Evolutionary conservation across 2,113 vertebrate species (phyloP), one percentile per base, ranked within the genome.

Genomic region (Gymnogyps californianus): DNA sequence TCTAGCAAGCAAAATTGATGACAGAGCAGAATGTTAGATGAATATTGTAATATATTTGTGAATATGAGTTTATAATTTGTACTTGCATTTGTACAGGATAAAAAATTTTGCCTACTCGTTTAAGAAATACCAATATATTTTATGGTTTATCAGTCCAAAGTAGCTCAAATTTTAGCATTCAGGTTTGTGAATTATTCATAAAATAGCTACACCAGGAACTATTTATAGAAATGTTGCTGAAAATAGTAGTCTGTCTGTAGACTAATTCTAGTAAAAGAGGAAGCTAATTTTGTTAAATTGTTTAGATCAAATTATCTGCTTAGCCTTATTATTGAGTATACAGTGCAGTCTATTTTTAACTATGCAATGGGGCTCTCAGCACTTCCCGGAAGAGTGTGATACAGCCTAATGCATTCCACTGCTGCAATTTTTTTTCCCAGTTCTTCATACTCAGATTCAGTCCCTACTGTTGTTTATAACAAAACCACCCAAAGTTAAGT

Each of bases 241-340:
- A 95, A 97, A 95, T 57, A 93, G 65, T 44, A 62, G 8, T 96
- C 65, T 88, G 24, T 47, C 80, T 87, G 34, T 55, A 74, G 38
- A 78, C 32, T 66, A 52, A 49, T 61, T 92, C 47, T 76, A 79
- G 52, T 92, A 64, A 87, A 86, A 93, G 34, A 86, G 28, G 64
- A 89, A 91, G 58, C 31, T 89, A 79, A 89, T 92, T 95, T 92
- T 82, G 32, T 84, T 67, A 61, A 82, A 84, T 71, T 87, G 80
- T 78, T 91, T 71, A 76, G 61, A 64, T 91, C 38, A 72, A 89
- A 80, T 91, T 79, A 87, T 89, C 87, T 87, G 38, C 65, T 78
- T 58, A 82, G 75, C 42, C 55, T 70, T 80, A 58, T 65, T 84
- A 64, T 31, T 62, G 57, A 71, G 69, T 42, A 38, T 58, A 69